Base-by-base conservation (phyloP, 1,140 invertebrate species). In the Ceratina calcarata region DNA sequence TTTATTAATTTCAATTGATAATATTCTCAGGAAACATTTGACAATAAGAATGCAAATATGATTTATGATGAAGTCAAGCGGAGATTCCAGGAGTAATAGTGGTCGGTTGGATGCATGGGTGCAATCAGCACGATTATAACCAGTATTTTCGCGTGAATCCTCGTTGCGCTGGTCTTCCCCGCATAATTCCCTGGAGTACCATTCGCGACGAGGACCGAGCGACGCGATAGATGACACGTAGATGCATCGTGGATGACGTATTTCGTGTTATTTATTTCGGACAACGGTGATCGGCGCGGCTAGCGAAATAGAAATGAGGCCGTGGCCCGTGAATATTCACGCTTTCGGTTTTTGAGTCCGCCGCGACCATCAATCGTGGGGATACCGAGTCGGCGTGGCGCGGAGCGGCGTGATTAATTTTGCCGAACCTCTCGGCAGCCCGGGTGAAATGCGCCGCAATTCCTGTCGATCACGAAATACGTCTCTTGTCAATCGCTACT, bases 91-190 rank as follows among this genome's bases (percentile, higher is more conserved):
- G 64, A 78, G 78, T 67, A 57, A 60, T 64, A 24, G 37, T 53
- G 49, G 69, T n/a, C 12, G 68, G 4, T 24, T 67, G 60, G n/a
- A 67, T 83, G 78, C 67, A 84, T 71, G 73, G 76, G 80, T 80
- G 82, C 79, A 87, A 87, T 87, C 85, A 85, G 86, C 66, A 85
- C 82, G 86, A 87, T 87, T 82, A 87, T 87, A 85, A 87, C 85
- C 85, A 71, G 85, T 87, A 87, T 87, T 87, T 84, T 80, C 76
- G 82, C 85, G 86, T 87, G 82, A 82, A 79, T 74, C 82, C 85
- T 80, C 85, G 67, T 65, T 60, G 64, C 66, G 71, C 55, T 61
- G 84, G 80, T 82, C 83, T 86, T 85, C 66, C 71, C 78, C 75
- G 66, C 67, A 62, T 82, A 82, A 86, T 86, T 85, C 84, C 83